A percentile compares a stretch with the other conserved stretches of the same genome.
These are phyloP conservation scores for Alexandromys fortis DNA, from an alignment of 2,113 vertebrate genomes.

Conservation along the genomic window DNA sequence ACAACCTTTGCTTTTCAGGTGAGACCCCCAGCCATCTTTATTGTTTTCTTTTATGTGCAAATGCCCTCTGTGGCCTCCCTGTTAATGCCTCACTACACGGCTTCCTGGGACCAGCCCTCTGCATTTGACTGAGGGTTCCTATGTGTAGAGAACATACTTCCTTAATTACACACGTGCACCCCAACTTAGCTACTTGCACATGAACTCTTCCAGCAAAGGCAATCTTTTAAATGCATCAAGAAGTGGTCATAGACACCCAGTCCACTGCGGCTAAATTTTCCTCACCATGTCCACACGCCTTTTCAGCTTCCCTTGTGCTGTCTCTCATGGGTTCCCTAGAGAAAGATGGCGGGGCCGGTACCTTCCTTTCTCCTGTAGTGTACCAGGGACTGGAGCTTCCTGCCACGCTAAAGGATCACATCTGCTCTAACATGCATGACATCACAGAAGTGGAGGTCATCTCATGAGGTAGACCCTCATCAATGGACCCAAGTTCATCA, in stretches of 20 bases:
- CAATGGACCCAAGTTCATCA: background rate
- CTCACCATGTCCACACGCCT: fast-evolving
- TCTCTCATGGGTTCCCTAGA: background rate
- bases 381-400: background rate
- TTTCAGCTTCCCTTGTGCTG: background rate
- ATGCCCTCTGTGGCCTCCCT: background rate
- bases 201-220: background rate
- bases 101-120: background rate
- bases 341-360: background rate
- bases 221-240: fast-evolving
- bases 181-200: fast-evolving
- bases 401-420: too few species aligned
- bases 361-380: background rate
- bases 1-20: fast-evolving
- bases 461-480: too few species aligned
- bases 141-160: fast-evolving
- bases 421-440: background rate
- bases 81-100: background rate
- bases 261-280: background rate
- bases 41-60: fast-evolving
- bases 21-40: fast-evolving
- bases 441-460: background rate
- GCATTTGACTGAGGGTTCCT: too few species aligned
- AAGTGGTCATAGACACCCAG: fast-evolving
- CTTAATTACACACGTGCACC: fast-evolving